Evolutionary conservation across 2,113 vertebrate species (phyloP).

Genomic region (Ictalurus furcatus): DNA sequence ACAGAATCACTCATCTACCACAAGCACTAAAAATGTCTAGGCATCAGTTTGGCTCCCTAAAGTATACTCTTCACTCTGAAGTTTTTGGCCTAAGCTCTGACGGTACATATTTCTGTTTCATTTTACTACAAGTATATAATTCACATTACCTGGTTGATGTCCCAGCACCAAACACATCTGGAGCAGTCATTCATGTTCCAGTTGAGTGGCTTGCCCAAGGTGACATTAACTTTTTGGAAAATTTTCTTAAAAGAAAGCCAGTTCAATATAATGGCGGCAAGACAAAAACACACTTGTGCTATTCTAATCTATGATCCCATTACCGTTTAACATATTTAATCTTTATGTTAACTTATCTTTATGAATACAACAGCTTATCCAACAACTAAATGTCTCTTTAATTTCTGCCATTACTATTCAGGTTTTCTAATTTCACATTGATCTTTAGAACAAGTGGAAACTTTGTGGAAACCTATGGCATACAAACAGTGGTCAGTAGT

Average conservation of each 20-base stretch:
- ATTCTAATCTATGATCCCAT: background rate
- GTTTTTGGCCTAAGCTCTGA: background rate
- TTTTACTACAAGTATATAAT: background rate
- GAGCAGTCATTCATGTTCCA: background rate
- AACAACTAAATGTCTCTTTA: background rate
- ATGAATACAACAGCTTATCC: background rate
- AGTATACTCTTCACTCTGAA: background rate
- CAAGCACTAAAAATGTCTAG: background rate
- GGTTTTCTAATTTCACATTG: background rate
- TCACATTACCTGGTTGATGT: background rate
- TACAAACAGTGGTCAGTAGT: background rate
- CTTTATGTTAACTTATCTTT: background rate
- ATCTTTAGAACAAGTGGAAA: background rate
- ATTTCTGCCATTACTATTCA: background rate
- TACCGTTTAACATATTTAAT: too few relatives aligned
- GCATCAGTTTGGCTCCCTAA: background rate
- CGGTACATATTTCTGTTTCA: background rate
- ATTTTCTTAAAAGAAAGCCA: background rate
- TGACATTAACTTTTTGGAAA: background rate
- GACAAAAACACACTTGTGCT: background rate
- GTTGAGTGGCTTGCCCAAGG: background rate
- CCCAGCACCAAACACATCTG: conserved; percentile 12
- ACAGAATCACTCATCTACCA: background rate
- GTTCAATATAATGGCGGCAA: too few relatives aligned
- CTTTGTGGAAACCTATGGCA: background rate